A percentile compares a stretch with the other conserved stretches of the same genome.
Conservation (phyloP, 2,888 invertebrate genomes). For the Amiota minor region DNA sequence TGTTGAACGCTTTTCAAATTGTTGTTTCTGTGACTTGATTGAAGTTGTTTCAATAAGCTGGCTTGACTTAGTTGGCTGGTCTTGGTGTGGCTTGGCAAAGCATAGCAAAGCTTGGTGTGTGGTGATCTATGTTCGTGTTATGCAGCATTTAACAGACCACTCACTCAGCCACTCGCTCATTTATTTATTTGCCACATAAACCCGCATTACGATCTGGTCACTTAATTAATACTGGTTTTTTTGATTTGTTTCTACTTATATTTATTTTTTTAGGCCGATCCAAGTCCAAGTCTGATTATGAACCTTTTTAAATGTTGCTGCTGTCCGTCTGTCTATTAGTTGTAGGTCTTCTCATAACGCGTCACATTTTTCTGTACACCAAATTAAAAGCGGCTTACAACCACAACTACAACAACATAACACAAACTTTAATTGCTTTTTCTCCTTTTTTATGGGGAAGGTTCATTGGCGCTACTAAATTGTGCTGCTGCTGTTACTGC, state of each 20-base stretch:
- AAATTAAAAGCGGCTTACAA: conserved; percentile 49
- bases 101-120: background rate
- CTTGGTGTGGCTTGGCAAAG: background rate
- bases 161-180: background rate
- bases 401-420: conserved; percentile 46
- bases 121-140: conserved; percentile 31
- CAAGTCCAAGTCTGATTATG: background rate
- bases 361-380: conserved; percentile 30
- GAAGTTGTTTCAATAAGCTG: too few relatives aligned
- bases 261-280: too few relatives aligned
- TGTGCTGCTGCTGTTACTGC: conserved; percentile 42
- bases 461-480: conserved; percentile 17
- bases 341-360: conserved; percentile 9
- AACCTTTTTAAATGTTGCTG: background rate
- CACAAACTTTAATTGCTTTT: conserved; percentile 63
- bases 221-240: conserved; percentile 57
- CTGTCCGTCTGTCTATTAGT: background rate
- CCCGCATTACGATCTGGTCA: conserved; percentile 60
- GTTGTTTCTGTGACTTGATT: too few relatives aligned
- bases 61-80: background rate
- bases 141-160: background rate
- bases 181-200: conserved; percentile 55
- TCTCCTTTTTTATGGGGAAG: conserved; percentile 13
- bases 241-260: background rate
- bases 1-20: too few relatives aligned